Evolutionary conservation across 2,888 invertebrate genomes (phyloP).

Genomic region (Pomacea canaliculata): DNA sequence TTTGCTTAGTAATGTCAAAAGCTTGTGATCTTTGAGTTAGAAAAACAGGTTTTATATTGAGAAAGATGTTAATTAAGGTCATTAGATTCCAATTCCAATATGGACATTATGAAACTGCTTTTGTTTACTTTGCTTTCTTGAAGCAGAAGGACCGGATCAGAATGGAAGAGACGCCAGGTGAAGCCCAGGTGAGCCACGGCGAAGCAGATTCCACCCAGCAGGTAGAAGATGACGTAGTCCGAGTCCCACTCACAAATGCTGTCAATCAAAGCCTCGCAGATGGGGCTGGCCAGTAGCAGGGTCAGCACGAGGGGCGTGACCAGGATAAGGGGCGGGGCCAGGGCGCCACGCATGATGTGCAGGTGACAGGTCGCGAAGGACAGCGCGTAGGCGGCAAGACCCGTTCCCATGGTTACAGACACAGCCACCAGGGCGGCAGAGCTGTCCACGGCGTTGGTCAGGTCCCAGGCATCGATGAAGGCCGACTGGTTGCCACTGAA

Average conservation of each 20-base stretch:
- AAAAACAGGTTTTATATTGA: too few relatives aligned
- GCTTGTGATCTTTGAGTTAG: too few relatives aligned
- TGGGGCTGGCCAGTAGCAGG: conserved; percentile 30
- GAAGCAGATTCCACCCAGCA: conserved; percentile 32
- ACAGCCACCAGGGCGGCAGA: conserved; percentile 17
- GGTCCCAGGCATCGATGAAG: conserved; percentile 33
- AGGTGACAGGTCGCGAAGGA: conserved; percentile 51
- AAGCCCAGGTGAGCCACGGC: conserved; percentile 47
- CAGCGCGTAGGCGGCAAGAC: conserved; percentile 29
- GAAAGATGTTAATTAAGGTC: too few relatives aligned
- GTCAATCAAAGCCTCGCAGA: conserved; percentile 24
- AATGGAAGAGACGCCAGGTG: conserved; percentile 43
- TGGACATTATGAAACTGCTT: too few relatives aligned
- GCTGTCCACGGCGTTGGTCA: background rate
- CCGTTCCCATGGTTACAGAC: conserved; percentile 19
- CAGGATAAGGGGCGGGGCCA: conserved; percentile 40
- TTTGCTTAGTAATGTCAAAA: too few relatives aligned
- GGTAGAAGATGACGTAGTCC: background rate
- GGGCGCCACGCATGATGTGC: conserved; percentile 53
- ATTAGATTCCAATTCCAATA: too few relatives aligned
- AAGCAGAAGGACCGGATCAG: conserved; percentile 46
- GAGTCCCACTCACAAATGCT: background rate
- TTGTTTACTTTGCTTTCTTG: conserved; percentile 51
- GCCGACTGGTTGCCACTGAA: conserved; percentile 21
- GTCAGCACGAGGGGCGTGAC: conserved; percentile 39